These are phyloP conservation scores for Tenodera sinensis DNA, from an alignment of 2,888 invertebrate species.

Conservation along the genomic window DNA sequence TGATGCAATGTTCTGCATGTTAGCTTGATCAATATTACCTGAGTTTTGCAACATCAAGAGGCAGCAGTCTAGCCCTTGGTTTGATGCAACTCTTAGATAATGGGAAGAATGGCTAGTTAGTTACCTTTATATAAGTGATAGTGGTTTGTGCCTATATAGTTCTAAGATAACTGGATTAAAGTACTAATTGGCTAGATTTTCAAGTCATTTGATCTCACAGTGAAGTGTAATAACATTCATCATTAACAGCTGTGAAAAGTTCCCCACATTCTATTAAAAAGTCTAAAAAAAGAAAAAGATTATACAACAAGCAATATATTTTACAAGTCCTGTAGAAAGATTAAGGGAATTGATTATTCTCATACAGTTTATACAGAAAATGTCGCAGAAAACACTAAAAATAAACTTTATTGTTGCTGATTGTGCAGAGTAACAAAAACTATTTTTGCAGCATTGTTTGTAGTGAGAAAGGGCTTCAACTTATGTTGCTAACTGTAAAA, in stretches of 20 bases:
- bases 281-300: no score
- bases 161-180: neutral
- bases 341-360: neutral
- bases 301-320: neutral
- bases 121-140: conserved; percentile 1
- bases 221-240: neutral
- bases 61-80: neutral
- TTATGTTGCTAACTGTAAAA: no score
- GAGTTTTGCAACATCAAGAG: neutral
- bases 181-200: neutral
- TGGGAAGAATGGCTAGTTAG: neutral
- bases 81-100: conserved; percentile 7
- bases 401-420: no score
- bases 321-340: neutral
- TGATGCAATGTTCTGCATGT: neutral
- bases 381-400: neutral
- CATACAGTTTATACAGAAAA: neutral
- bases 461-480: no score
- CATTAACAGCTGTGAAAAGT: neutral
- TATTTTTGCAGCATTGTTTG: no score
- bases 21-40: neutral
- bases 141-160: conserved; percentile 2
- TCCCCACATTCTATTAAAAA: neutral
- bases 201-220: neutral
- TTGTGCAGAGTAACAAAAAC: no score